Conservation (phyloP, 2,797 vertebrate species). For the Carcharodon carcharias region DNA sequence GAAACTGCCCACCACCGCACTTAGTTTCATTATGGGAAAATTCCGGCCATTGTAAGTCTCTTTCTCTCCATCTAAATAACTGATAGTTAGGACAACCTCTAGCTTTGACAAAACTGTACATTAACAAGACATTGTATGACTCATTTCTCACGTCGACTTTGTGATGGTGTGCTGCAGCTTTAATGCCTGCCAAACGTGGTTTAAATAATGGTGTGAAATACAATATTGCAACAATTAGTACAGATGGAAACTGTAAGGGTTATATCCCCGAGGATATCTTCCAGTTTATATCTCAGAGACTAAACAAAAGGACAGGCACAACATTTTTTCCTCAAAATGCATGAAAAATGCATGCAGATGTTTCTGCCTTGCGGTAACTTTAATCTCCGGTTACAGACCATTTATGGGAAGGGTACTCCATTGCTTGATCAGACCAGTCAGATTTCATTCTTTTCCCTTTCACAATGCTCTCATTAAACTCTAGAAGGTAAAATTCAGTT, state of each 20-base stretch:
- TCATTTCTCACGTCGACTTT: not conserved
- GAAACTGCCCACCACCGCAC: no score
- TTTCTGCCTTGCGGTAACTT: not conserved
- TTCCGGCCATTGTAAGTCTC: not conserved
- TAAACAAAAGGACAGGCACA: not conserved
- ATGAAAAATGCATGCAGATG: not conserved
- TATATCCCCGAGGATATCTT: not conserved
- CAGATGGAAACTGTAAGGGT: slow-evolving; percentile 1
- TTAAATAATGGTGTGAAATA: not conserved
- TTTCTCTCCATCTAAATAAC: not conserved
- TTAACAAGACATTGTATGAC: not conserved
- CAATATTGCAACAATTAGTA: not conserved
- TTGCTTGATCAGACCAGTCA: not conserved
- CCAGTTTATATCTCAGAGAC: not conserved
- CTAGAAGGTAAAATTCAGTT: not conserved
- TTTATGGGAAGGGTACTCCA: not conserved
- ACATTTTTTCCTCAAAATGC: not conserved
- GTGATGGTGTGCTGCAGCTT: not conserved
- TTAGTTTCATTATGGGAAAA: no score
- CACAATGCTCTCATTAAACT: not conserved
- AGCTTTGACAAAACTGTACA: not conserved
- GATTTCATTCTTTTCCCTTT: not conserved
- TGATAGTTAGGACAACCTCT: not conserved
- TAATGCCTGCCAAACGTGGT: not conserved
- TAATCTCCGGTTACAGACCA: not conserved